Conservation (phyloP, 2,888 invertebrate species). For the Diarsia brunnea region DNA sequence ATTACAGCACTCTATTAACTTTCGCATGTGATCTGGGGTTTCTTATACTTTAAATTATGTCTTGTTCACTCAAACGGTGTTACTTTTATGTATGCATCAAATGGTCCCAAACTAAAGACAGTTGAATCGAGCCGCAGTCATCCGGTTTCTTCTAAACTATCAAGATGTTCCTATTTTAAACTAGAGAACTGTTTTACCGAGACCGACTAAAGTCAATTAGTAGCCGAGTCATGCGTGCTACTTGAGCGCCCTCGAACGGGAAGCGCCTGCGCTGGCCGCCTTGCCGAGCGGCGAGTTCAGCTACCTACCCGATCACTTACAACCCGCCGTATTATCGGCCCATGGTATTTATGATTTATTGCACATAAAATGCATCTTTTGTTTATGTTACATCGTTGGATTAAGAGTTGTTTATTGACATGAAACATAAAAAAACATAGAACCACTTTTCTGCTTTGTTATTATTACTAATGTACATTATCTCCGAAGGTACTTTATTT, state of each 20-base stretch:
- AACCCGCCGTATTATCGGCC: slow-evolving; percentile 64
- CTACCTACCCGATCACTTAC: slow-evolving; percentile 73
- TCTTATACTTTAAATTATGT: not conserved
- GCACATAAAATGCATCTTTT: slow-evolving; percentile 65
- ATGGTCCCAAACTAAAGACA: slow-evolving; percentile 44
- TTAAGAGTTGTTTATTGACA: slow-evolving; percentile 45
- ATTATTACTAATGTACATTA: slow-evolving; percentile 38
- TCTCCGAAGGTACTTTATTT: slow-evolving; percentile 9
- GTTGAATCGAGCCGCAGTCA: slow-evolving; percentile 46
- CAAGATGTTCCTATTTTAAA: slow-evolving; percentile 76
- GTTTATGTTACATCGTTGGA: slow-evolving; percentile 48
- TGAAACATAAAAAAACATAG: not conserved
- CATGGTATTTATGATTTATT: slow-evolving; percentile 72
- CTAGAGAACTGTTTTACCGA: slow-evolving; percentile 75
- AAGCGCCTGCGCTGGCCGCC: slow-evolving; percentile 74
- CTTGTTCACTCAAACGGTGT: not conserved
- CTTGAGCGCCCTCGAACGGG: slow-evolving; percentile 81
- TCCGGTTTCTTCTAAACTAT: slow-evolving; percentile 65
- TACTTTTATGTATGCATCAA: too few relatives aligned
- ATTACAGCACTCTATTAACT: slow-evolving; percentile 15
- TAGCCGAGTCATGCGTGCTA: slow-evolving; percentile 80
- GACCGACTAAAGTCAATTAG: slow-evolving; percentile 79
- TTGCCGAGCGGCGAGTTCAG: slow-evolving; percentile 69
- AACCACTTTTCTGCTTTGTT: slow-evolving; percentile 49
- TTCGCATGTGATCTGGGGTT: not conserved